Base-by-base conservation (phyloP, 2,797 vertebrate species). In the Heterohyrax brucei region DNA sequence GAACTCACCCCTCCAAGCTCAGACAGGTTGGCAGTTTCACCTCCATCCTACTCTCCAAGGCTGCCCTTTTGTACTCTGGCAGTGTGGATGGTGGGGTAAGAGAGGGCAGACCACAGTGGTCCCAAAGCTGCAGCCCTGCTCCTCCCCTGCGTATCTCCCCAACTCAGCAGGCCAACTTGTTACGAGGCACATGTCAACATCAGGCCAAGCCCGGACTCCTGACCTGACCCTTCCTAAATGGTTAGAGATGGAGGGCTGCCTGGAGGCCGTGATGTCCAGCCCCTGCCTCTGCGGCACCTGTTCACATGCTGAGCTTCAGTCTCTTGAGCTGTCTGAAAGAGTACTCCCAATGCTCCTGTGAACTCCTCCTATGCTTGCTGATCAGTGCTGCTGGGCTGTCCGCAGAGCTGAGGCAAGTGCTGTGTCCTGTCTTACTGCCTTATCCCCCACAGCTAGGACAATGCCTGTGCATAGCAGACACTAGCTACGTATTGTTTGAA, bases 271-370 rank as follows among this genome's bases (percentile, higher is more conserved):
- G 56, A 3, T 1, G 0, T 44, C 77, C 68, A 62, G 72, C 28
- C 44, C 62, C 59, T 81, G 59, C 75, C 59, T 88, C 56, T 33
- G 24, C 26, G 3, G 10, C 22, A 1, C 7, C 7, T 18, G 13
- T 59, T 30, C 33, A 14, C 22, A 5, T 64, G 62, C 64, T 33
- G 24, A 44, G 33, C 28, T 0, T 7, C 68, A 53, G 50, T 44
- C 59, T 64, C 1, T 0, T 1, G 12, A 39, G 46, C 46, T 7
- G 21, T 28, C 5, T 5, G n/a, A 22, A 16, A 28, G 50, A 0
- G 0, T 0, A 0, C 22, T 21, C 33, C 59, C 2, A 1, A 33
- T 3, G 2, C 14, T 1, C 26, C 8, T 3, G 0, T 10, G 0
- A 39, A 39, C 39, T 39, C 39, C 30, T 66, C 81, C 16, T 24